These are phyloP conservation scores for Silurus aristotelis DNA, from an alignment of 2,797 vertebrate genomes.

Conservation along the genomic window DNA sequence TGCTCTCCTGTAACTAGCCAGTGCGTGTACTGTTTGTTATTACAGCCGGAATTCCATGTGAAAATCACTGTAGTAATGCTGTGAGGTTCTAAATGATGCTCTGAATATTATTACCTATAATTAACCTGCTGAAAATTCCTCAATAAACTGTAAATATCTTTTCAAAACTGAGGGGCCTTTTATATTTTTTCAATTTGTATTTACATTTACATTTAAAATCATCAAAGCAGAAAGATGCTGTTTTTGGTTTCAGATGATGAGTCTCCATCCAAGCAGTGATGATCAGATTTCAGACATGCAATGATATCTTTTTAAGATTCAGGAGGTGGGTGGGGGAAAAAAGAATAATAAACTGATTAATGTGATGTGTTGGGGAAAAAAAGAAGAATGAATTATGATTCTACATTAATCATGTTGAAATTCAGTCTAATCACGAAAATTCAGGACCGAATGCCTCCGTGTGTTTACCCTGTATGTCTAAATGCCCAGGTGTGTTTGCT, in stretches of 20 bases:
- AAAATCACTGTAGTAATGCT: conserved; percentile 11
- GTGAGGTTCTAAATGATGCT: conserved; percentile 5
- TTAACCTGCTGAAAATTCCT: conserved; percentile 63
- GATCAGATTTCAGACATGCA: background rate
- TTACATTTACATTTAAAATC: background rate
- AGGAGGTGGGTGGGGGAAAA: background rate
- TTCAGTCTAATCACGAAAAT: background rate
- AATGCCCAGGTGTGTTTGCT: background rate
- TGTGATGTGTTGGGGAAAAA: background rate
- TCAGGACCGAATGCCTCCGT: background rate
- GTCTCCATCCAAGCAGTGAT: background rate
- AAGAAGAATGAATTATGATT: background rate
- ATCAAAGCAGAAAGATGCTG: background rate
- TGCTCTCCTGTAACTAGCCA: conserved; percentile 38
- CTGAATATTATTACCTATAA: conserved; percentile 55
- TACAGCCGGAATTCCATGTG: background rate
- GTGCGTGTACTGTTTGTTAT: conserved; percentile 38
- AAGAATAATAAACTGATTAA: background rate
- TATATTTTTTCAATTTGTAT: background rate
- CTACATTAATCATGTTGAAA: background rate
- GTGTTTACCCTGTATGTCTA: background rate
- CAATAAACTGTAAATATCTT: conserved; percentile 80
- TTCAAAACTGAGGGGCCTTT: conserved; percentile 55
- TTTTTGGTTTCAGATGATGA: background rate
- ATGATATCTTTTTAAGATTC: background rate